Evolutionary conservation across 64 coral and sea anemone species (phyloP).

Genomic region (Montipora efflorescens): DNA sequence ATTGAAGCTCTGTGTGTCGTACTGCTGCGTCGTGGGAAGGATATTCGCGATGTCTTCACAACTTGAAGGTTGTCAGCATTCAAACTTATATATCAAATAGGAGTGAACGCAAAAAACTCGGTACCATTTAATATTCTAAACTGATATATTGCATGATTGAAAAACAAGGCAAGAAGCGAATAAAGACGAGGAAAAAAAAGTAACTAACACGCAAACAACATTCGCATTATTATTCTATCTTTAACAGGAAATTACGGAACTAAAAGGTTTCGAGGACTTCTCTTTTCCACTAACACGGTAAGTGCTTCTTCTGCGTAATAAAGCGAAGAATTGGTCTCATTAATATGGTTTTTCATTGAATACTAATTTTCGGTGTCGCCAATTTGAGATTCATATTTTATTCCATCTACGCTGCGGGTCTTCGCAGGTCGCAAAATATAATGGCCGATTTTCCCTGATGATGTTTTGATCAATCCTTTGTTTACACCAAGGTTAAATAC

Average conservation of each 20-base stretch:
- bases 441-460: too few relatives aligned
- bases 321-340: background rate
- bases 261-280: background rate
- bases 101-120: too few relatives aligned
- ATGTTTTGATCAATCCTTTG: background rate
- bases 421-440: background rate
- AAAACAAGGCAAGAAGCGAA: too few relatives aligned
- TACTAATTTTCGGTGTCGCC: background rate
- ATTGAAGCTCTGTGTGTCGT: slow-evolving; percentile 5
- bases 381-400: background rate
- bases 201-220: background rate
- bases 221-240: background rate
- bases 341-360: background rate
- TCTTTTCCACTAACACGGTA: background rate
- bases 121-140: too few relatives aligned
- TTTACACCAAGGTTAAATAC: background rate
- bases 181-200: too few relatives aligned
- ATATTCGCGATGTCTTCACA: background rate
- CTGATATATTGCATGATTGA: too few relatives aligned
- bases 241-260: background rate
- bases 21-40: background rate
- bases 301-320: background rate
- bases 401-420: background rate
- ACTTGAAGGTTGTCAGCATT: too few relatives aligned
- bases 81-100: too few relatives aligned